Conservation (phyloP, 2,797 vertebrate genomes). For the Ficedula albicollis region DNA sequence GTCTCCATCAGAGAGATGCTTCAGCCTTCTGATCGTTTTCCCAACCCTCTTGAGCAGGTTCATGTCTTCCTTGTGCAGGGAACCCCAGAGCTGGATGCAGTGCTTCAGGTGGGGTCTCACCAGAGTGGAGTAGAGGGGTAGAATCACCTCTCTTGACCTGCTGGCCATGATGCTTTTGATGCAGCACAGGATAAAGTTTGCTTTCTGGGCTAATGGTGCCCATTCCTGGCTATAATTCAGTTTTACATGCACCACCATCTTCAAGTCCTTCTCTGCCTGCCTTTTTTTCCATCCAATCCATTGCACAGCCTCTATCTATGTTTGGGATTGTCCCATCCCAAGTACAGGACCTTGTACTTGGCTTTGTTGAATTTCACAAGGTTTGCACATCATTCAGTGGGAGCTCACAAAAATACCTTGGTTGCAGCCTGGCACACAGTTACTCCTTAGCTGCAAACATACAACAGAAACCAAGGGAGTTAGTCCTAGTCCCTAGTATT, state of each 20-base stretch:
- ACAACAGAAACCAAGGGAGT: not conserved
- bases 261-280: not conserved
- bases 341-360: not conserved
- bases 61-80: not conserved
- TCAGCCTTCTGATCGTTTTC: not conserved
- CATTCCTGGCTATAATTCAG: not conserved
- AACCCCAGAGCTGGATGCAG: accelerated
- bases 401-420: not conserved
- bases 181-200: not conserved
- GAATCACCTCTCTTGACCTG: not conserved
- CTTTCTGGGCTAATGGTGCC: not conserved
- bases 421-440: not conserved
- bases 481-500: too few species aligned
- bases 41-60: not conserved
- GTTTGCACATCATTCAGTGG: not conserved
- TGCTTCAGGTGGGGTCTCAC: not conserved
- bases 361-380: not conserved
- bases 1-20: not conserved
- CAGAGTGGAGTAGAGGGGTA: not conserved
- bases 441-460: not conserved
- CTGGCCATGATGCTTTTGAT: not conserved
- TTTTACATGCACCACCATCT: not conserved
- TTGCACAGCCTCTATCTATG: not conserved
- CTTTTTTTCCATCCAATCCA: not conserved
- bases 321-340: not conserved